Evolutionary conservation across 2,797 vertebrate genomes (phyloP).

Genomic region (Philypnodon macrostomus): DNA sequence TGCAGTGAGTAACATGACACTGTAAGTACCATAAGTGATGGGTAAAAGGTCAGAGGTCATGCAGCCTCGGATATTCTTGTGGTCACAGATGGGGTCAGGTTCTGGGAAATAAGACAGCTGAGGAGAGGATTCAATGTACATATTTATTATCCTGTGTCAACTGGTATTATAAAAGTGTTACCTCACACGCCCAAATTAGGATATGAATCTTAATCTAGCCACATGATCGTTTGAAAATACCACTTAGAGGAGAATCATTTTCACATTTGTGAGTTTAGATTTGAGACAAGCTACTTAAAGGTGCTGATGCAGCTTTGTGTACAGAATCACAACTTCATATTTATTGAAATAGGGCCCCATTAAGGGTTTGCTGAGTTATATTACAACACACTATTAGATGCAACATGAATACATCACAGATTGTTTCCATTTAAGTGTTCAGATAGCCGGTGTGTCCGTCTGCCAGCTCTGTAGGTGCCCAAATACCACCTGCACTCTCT

Average conservation of each 20-base stretch:
- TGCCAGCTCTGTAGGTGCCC: slow-evolving; percentile 4
- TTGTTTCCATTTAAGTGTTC: neutral
- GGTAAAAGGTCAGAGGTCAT: slow-evolving; percentile 35
- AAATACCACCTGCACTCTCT: slow-evolving; percentile 18
- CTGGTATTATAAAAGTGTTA: slow-evolving; percentile 14
- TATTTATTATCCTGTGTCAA: slow-evolving; percentile 9
- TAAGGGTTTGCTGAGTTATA: no score
- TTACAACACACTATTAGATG: no score
- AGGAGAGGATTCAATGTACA: neutral
- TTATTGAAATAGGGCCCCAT: no score
- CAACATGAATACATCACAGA: neutral
- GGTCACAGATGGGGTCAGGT: slow-evolving; percentile 23
- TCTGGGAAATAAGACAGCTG: slow-evolving; percentile 19
- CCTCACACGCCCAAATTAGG: neutral
- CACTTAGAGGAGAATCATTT: no score
- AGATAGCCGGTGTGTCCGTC: neutral
- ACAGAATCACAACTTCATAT: no score
- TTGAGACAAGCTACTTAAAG: no score
- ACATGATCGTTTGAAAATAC: no score
- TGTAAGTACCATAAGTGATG: slow-evolving; percentile 15
- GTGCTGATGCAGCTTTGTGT: no score
- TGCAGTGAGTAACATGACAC: slow-evolving; percentile 23
- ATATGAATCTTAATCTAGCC: neutral
- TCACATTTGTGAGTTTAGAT: no score
- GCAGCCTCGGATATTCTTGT: slow-evolving; percentile 28